Evolutionary conservation across 1,140 invertebrate genomes (phyloP).

Genomic region (Euura lappo): DNA sequence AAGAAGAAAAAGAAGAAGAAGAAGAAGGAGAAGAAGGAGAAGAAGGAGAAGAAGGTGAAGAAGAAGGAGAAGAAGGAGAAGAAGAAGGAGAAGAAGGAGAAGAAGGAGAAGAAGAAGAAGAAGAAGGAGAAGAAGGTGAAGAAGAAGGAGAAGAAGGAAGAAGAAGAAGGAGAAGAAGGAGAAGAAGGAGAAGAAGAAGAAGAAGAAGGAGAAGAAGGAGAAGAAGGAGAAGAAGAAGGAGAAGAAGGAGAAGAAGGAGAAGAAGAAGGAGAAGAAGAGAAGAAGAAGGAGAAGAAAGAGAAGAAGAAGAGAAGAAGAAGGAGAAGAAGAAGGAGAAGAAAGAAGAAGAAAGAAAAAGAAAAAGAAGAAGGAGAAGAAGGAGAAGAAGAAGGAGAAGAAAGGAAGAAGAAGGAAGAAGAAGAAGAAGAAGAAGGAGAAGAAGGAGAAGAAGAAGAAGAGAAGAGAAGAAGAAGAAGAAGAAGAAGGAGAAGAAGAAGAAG

Average conservation of each 20-base stretch:
- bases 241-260: conserved; percentile 14
- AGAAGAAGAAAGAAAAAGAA: conserved; percentile 22
- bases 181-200: conserved; percentile 21
- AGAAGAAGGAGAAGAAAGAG: too few relatives aligned
- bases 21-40: conserved; percentile 14
- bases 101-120: conserved; percentile 22
- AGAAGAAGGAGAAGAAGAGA: not conserved
- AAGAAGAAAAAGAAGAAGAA: too few relatives aligned
- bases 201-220: too few relatives aligned
- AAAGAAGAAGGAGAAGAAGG: too few relatives aligned
- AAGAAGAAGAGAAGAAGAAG: conserved; percentile 23
- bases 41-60: conserved; percentile 9
- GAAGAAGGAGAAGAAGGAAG: too few relatives aligned
- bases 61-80: too few relatives aligned
- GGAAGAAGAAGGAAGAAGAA: conserved; percentile 19
- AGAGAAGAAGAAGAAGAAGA: conserved; percentile 22
- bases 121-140: too few relatives aligned
- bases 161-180: too few relatives aligned
- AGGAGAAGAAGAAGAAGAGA: not conserved
- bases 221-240: too few relatives aligned
- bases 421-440: not conserved
- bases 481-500: not conserved
- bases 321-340: too few relatives aligned
- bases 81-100: too few relatives aligned
- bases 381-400: too few relatives aligned